Evolutionary conservation across 1,140 invertebrate genomes (phyloP), one percentile per base, ranked within the genome.

Genomic region (Caenorhabditis latens): DNA sequence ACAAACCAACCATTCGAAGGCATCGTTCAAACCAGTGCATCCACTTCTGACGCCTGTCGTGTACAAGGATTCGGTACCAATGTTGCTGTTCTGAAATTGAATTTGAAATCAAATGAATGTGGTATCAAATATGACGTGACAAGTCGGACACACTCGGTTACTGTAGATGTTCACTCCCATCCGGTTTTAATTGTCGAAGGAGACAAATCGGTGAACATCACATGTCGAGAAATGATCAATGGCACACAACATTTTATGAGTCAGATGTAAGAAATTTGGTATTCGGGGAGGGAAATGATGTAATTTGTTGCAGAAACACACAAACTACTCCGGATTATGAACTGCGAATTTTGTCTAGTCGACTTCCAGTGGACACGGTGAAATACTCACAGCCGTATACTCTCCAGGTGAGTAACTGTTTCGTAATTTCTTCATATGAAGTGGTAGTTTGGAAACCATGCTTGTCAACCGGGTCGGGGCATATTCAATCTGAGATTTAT

Each of bases 181-280:
- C 84, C 84, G 3, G 84, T 85, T 55, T 24, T 85, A 32, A 85
- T 85, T 55, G 84, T 85, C 48, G 84, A 85, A 55, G 48, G 50
- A 40, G 84, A 85, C 67, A 85, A 85, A 85, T 53, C 46, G 21
- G 63, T 85, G 53, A 85, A 85, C 43, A 32, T 85, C 67, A 85
- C 63, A 21, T 85, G 84, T 57, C 21, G 84, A 57, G 53, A 53
- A 46, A 55, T 65, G 65, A n/a, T 21, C 21, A 50, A 85, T 40
- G 50, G 67, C 1, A 85, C 48, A 53, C 67, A 85, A 48, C 63
- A 61, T 21, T 79, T 21, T 84, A 5, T 32, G 11, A 71, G 71
- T 79, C 46, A 79, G n/a, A 40, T 42, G 24, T 57, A 24, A 40
- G 48, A 32, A 32, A 46, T 3, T 53, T 2, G 24, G 24, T 32